These are phyloP conservation scores for Scaptomyza pallida DNA, from an alignment of 1,140 invertebrate species.

Conservation along the genomic window DNA sequence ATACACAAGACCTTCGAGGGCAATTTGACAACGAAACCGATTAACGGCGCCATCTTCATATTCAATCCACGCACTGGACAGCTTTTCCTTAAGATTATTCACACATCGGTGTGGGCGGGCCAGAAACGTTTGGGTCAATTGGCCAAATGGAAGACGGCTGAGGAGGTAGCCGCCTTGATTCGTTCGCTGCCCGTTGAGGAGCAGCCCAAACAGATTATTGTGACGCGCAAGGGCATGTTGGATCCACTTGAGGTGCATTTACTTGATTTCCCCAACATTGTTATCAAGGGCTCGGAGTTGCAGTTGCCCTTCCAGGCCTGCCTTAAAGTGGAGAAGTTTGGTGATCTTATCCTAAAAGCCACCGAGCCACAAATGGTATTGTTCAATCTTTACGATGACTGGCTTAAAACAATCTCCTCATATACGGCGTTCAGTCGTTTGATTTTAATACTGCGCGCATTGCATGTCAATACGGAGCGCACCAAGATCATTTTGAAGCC, in stretches of 20 bases:
- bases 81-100: constrained; percentile 99
- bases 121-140: constrained; percentile 96
- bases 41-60: constrained; percentile 99
- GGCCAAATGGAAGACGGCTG: constrained; percentile 99
- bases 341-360: constrained; percentile 99
- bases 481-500: constrained; percentile 99
- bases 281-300: constrained; percentile 99
- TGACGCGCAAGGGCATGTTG: constrained; percentile 99
- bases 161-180: constrained; percentile 99
- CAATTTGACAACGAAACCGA: constrained; percentile 99
- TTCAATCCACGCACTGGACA: constrained; percentile 99
- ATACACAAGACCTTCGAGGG: constrained; percentile 99
- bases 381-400: constrained; percentile 99
- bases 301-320: constrained; percentile 99
- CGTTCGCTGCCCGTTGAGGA: constrained; percentile 99
- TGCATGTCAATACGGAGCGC: constrained; percentile 99
- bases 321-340: constrained; percentile 99
- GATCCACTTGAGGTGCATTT: constrained; percentile 99
- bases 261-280: constrained; percentile 99
- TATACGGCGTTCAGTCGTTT: constrained; percentile 98
- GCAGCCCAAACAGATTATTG: constrained; percentile 99
- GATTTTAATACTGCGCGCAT: constrained; percentile 97
- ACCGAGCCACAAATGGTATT: constrained; percentile 99
- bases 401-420: constrained; percentile 98
- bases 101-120: constrained; percentile 99